A percentile compares a stretch with the other conserved stretches of the same genome.
Conservation (phyloP, 1,140 invertebrate genomes). For the Agraylea sexmaculata region DNA sequence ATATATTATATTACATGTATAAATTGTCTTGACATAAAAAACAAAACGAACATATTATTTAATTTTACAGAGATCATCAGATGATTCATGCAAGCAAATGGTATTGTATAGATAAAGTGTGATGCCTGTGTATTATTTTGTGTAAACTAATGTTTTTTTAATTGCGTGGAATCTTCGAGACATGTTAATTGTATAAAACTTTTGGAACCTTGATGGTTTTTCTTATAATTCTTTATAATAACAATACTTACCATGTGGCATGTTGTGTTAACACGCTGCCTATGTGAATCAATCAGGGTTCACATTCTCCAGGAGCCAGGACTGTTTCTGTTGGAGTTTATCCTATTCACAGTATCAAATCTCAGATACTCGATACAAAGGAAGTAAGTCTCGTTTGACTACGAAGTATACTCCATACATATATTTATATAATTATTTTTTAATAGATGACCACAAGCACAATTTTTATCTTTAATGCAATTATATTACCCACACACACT, state of each 20-base stretch:
- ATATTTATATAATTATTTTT: too few relatives aligned
- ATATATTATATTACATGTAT: too few relatives aligned
- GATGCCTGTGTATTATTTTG: constrained; percentile 13
- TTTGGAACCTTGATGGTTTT: constrained; percentile 34
- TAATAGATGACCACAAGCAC: too few relatives aligned
- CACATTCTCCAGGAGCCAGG: constrained; percentile 76
- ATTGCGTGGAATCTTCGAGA: constrained; percentile 15
- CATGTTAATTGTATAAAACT: constrained; percentile 29
- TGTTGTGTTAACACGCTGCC: constrained; percentile 39
- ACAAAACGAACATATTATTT: too few relatives aligned
- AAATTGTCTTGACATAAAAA: too few relatives aligned
- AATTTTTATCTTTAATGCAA: too few relatives aligned
- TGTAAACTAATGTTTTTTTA: background rate
- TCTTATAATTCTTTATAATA: constrained; percentile 25
- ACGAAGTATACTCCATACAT: too few relatives aligned
- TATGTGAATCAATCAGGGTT: constrained; percentile 62
- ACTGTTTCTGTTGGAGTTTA: constrained; percentile 76
- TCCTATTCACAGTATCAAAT: constrained; percentile 75
- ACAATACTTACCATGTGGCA: constrained; percentile 26
- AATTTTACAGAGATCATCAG: constrained; percentile 67
- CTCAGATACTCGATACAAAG: constrained; percentile 68
- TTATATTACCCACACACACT: too few relatives aligned
- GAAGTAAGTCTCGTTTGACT: constrained; percentile 69
- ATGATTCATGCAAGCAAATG: constrained; percentile 70
- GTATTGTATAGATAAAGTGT: constrained; percentile 48